A percentile compares a stretch with the other conserved stretches of the same genome.
Evolutionary conservation across 2,113 vertebrate species (phyloP).

Genomic region (Phoenicopterus ruber): DNA sequence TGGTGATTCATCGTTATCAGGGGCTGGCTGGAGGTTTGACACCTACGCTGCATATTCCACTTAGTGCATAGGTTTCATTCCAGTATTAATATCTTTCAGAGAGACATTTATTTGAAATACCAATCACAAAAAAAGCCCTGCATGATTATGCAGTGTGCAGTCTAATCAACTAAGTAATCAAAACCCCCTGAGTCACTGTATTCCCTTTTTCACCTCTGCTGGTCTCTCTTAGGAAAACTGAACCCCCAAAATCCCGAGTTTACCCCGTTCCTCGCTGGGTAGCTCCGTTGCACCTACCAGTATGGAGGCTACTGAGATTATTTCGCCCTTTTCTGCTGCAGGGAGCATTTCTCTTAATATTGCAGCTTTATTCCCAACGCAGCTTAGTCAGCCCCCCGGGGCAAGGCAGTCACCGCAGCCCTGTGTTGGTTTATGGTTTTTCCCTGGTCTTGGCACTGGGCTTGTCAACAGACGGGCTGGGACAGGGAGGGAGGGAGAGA

Average conservation of each 20-base stretch:
- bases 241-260: background rate
- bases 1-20: background rate
- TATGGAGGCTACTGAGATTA: accelerated
- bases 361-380: background rate
- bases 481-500: background rate
- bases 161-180: background rate
- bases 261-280: background rate
- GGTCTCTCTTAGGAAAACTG: background rate
- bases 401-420: background rate
- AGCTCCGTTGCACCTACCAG: background rate
- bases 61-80: background rate
- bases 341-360: background rate
- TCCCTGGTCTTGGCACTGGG: background rate
- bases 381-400: background rate
- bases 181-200: background rate
- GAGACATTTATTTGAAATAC: background rate
- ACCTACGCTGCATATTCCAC: background rate
- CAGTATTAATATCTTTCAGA: background rate
- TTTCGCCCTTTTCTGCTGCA: background rate
- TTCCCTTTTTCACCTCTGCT: background rate
- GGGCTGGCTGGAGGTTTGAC: background rate
- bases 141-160: background rate
- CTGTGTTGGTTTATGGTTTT: background rate
- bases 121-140: background rate
- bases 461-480: background rate